Conservation (phyloP, 2,797 vertebrate genomes). For the Taeniopygia guttata region DNA sequence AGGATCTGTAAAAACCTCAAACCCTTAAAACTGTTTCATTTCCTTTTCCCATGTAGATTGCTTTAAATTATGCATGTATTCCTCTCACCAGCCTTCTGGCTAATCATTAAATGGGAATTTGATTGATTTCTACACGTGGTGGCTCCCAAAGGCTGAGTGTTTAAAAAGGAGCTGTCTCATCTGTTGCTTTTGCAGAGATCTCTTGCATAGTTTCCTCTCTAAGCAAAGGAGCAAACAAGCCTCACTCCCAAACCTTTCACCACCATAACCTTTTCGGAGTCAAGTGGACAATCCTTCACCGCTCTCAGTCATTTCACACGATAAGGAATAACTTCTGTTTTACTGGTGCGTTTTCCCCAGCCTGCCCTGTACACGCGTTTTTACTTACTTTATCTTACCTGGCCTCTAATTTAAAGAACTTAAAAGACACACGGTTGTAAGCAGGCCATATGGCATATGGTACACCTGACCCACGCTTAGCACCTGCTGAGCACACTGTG, state of each 20-base stretch:
- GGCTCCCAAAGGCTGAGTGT: background rate
- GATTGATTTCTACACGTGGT: background rate
- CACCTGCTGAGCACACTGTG: conserved; percentile 81
- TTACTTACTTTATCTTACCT: conserved; percentile 68
- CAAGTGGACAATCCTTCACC: background rate
- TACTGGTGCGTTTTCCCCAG: background rate
- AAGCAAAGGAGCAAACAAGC: background rate
- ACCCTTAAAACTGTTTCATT: background rate
- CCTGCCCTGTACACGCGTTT: background rate
- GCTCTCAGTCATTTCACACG: background rate
- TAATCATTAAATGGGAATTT: conserved; percentile 6
- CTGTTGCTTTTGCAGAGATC: background rate
- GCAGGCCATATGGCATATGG: conserved; percentile 71
- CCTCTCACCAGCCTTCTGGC: background rate
- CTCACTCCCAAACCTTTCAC: background rate
- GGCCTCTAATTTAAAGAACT: conserved; percentile 63
- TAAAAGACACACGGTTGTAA: conserved; percentile 48
- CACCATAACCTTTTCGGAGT: background rate
- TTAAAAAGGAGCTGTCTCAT: background rate
- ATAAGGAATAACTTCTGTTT: background rate
- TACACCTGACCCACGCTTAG: conserved; percentile 80
- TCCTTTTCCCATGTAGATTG: background rate
- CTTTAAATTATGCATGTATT: background rate
- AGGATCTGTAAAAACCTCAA: background rate
- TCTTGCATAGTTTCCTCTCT: conserved; percentile 1